Percentiles rank a stretch among this genome's conserved stretches.
These are phyloP conservation scores for Rhinatrema bivittatum DNA, from an alignment of 2,797 vertebrate genomes.

Conservation along the genomic window DNA sequence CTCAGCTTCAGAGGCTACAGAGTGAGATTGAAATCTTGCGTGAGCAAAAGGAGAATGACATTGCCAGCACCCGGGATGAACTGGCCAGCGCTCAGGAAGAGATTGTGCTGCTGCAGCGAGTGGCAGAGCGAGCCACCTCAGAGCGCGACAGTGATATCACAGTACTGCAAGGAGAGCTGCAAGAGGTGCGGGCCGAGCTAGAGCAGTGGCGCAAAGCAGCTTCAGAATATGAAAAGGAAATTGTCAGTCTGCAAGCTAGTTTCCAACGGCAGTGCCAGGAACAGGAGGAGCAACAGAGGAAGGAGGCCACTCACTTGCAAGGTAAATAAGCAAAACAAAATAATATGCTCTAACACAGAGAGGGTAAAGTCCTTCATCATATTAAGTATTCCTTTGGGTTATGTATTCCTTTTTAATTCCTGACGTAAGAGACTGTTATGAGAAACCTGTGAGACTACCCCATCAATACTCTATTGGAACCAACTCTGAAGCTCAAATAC, in stretches of 20 bases:
- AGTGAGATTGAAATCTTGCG: slow-evolving; percentile 81
- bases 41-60: slow-evolving; percentile 83
- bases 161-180: slow-evolving; percentile 73
- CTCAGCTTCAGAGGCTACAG: slow-evolving; percentile 80
- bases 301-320: slow-evolving; percentile 64
- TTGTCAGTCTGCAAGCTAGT: slow-evolving; percentile 71
- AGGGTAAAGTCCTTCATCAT: no score
- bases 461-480: no score
- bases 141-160: slow-evolving; percentile 79
- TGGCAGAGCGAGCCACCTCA: slow-evolving; percentile 69
- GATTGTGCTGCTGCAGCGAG: slow-evolving; percentile 77
- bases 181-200: slow-evolving; percentile 67
- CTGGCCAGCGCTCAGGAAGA: slow-evolving; percentile 84
- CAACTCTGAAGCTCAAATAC: no score
- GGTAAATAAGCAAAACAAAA: slow-evolving; percentile 55
- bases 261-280: slow-evolving; percentile 72
- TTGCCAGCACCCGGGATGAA: slow-evolving; percentile 76
- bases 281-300: slow-evolving; percentile 65
- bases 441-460: no score
- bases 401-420: no score
- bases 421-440: no score
- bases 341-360: no score
- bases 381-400: no score
- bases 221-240: slow-evolving; percentile 77
- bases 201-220: slow-evolving; percentile 81